A percentile compares a stretch with the other conserved stretches of the same genome.
phyloP scores from a whole-genome alignment of 2,113 vertebrate genomes.

The Mesocricetus auratus region DNA sequence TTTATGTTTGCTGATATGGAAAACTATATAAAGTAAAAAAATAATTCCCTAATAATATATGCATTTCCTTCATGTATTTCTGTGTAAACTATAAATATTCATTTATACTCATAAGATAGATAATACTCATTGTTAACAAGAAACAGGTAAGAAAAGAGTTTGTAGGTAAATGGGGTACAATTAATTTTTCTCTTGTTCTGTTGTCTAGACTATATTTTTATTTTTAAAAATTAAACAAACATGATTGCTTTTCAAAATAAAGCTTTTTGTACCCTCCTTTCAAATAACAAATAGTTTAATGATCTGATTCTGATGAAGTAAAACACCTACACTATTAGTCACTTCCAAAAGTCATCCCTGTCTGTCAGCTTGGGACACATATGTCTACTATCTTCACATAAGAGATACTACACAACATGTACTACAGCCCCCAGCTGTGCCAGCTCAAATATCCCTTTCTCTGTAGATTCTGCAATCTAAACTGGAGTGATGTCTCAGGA shows the following conservation, averaged over 20 bases:
- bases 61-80: neutral
- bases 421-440: neutral
- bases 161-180: neutral
- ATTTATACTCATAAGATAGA: neutral
- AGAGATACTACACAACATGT: neutral
- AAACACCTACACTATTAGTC: neutral
- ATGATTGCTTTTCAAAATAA: slow-evolving; percentile 22
- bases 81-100: neutral
- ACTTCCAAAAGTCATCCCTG: neutral
- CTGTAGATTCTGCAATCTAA: neutral
- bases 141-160: neutral
- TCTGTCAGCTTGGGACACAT: neutral
- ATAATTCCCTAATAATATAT: neutral
- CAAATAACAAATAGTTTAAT: neutral
- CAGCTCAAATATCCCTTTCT: neutral
- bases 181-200: neutral
- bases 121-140: neutral
- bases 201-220: neutral
- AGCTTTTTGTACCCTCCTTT: neutral
- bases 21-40: neutral
- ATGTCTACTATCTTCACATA: neutral
- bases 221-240: neutral
- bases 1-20: neutral
- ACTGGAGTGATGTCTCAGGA: neutral
- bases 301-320: neutral